Base-by-base conservation (phyloP, 2,888 invertebrate species). In the Drosophila kuntzei region DNA sequence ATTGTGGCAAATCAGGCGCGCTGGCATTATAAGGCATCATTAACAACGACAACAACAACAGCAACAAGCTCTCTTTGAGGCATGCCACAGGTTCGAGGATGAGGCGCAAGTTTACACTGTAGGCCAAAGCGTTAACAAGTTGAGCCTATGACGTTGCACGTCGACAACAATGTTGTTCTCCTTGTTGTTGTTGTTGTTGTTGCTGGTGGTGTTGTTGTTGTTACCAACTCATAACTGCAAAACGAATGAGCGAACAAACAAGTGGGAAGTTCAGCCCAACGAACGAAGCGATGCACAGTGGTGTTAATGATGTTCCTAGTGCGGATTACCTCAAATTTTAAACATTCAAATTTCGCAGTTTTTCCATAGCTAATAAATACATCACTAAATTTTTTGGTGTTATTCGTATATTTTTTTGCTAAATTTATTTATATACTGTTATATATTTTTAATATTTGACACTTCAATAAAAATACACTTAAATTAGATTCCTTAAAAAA, bases 1-100 rank as follows among this genome's bases (percentile, higher is more conserved):
- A 90, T 90, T 90, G 90, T 90, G 85, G 90, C 90, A 90, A 90
- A 90, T 90, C 90, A 90, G 90, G 87, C 90, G 90, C 87, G 83
- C 81, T 90, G 91, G 90, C 87, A 89, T 87, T 83, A 88, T 76
- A 85, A 90, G 87, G 80, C 89, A 90, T 88, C 89, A 89, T 88
- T 90, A 90, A 84, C 79, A 80, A 80, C 71, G 76, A 80, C 76
- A 85, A 83, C 72, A 50, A n/a, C 27, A 41, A 36, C 36, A 50
- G n/a, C 32, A 64, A 11, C 14, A 18, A 5, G 16, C 27, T 29
- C 11, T 41, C 41, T 16, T 20, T 50, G 68, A 58, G 34, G 36
- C 70, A 54, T 41, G 60, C 53, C 60, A 32, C 71, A 71, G 71
- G 63, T 63, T 11, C 51, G 43, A 57, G 68, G 78, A 76, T 46